Percentiles rank a stretch among this genome's conserved stretches.
These are phyloP conservation scores for Neosilurus mollespiculum DNA, from an alignment of 2,797 vertebrate genomes.

Conservation along the genomic window DNA sequence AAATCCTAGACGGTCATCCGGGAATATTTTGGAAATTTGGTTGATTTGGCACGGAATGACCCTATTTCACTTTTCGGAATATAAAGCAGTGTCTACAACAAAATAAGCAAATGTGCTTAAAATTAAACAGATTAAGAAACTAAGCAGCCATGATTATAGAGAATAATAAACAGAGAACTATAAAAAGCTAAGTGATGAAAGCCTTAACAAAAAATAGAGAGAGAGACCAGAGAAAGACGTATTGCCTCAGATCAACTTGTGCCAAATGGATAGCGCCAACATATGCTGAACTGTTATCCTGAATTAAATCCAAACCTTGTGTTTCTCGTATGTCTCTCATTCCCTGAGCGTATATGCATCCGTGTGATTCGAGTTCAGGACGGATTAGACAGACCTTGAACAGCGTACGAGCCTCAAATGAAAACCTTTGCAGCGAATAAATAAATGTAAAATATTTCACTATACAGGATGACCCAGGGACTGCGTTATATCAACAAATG, in stretches of 20 bases:
- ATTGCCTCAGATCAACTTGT: neutral
- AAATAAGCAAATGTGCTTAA: constrained; percentile 14
- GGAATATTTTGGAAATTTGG: no score
- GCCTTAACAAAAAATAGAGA: neutral
- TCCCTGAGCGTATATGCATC: constrained; percentile 10
- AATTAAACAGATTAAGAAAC: constrained; percentile 8
- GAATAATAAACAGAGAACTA: constrained; percentile 28
- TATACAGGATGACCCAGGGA: constrained; percentile 15
- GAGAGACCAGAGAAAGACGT: neutral
- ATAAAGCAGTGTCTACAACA: constrained; percentile 7
- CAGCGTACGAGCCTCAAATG: neutral
- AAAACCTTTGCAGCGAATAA: constrained; percentile 21
- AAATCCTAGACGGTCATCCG: no score
- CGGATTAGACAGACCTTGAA: constrained; percentile 20
- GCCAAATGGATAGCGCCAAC: constrained; percentile 28
- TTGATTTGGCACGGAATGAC: no score
- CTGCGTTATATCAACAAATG: constrained; percentile 23
- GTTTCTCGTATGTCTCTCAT: constrained; percentile 39
- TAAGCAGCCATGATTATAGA: constrained; percentile 9
- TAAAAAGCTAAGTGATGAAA: constrained; percentile 10
- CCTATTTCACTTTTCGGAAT: neutral
- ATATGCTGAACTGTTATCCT: constrained; percentile 2
- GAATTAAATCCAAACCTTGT: constrained; percentile 24
- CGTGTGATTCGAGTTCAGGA: constrained; percentile 3
- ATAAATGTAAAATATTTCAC: neutral